Base-by-base conservation (phyloP, 2,113 vertebrate genomes). In the Columba janthina region DNA sequence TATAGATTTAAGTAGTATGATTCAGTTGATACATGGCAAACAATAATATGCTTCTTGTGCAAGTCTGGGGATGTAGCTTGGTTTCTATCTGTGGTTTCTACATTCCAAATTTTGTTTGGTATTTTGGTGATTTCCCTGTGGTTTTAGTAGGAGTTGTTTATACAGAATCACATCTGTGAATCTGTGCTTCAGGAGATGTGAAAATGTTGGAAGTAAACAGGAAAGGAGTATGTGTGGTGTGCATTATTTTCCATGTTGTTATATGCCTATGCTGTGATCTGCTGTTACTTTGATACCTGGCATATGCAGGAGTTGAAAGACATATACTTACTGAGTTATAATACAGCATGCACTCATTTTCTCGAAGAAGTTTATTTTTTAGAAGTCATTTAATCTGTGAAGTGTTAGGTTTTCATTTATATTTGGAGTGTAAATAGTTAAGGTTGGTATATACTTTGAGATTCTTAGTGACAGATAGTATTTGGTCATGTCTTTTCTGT, bases 31-130 rank as follows among this genome's bases (percentile, higher is more conserved):
- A 5, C 2, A 0, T 25, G 36, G 16, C 46, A 80, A 78, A 34
- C 17, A 34, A 6, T 8, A 29, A 19, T 6, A 29, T 25, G 15
- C 3, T 76, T 2, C 66, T 34, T 0, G 0, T 20, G 9, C 40
- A n/a, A 10, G 72, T 50, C 36, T 77, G 67, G 38, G 3, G 2
- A 54, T 6, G 10, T 20, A 48, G 15, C 24, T 84, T 69, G 44
- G 6, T 2, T 40, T 79, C 61, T 32, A 11, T 13, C 53, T 36
- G 1, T 38, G 44, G 4, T 24, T 36, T 54, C 69, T 70, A 46
- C 17, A 5, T 10, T 36, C 36, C 46, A 72, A 11, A 42, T 7
- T 21, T 25, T 22, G 5, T 67, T n/a, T 54, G 48, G 31, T 11
- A 18, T n/a, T 83, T 56, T 74, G 54, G 31, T n/a, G 40, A 61